Base-by-base conservation (phyloP, 2,888 invertebrate species). In the Andrena camellia region DNA sequence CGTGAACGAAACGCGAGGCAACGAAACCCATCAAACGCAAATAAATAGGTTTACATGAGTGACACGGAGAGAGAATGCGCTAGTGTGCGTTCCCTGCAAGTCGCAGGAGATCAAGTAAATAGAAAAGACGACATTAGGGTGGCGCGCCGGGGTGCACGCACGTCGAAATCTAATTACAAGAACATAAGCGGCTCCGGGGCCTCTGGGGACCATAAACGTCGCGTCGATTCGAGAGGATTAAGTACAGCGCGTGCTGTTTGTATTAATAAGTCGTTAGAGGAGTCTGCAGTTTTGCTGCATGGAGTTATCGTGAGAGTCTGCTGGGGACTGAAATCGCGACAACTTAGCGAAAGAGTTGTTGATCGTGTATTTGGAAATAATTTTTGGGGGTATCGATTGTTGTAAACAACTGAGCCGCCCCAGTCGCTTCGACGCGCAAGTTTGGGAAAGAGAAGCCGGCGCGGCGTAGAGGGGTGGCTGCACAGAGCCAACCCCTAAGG, bases 101-200 rank as follows among this genome's bases (percentile, higher is more conserved):
- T 50, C 42, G 29, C 48, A 5, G 26, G 57, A 68, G 82, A 71
- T 71, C 54, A 68, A 74, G 42, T 59, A 67, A 71, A 78, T 68
- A 69, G 48, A 60, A 48, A 64, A 83, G 86, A 88, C 78, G 74
- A 74, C 84, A 85, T 85, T 82, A 72, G 81, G 83, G 86, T 86
- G 82, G 81, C 80, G 75, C 71, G 68, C 13, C 76, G 78, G 81
- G 66, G 72, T 68, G 64, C 68, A 77, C 71, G 83, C 88, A 85
- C 86, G 91, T 92, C 90, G 90, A 92, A 93, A 91, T 90, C 91
- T 90, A 93, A 93, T 93, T 93, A 93, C 90, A 90, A 88, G 79
- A 78, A 72, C 78, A 83, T 86, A 89, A 89, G 89, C 88, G 78
- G 84, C 84, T 91, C 42, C 80, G 67, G 57, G 78, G 71, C 33